Evolutionary conservation across 1,140 invertebrate genomes (phyloP), one percentile per base, ranked within the genome.

Genomic region (Tetramorium alpestre): DNA sequence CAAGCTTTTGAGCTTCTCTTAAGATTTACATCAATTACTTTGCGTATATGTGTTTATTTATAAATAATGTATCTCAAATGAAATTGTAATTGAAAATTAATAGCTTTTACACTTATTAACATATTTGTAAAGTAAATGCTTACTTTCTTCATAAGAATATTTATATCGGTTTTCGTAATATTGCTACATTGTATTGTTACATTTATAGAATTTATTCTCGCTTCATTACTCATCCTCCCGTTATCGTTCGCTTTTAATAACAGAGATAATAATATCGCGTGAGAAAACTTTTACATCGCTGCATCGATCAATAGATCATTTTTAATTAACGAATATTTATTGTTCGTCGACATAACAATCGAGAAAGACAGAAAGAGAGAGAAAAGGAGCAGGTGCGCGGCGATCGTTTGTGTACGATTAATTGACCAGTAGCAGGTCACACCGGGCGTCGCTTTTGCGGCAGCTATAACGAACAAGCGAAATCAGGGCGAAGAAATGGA

Each of bases 361-460:
- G 77, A 84, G 70, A 70, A 28, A 73, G 60, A 58, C 10, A 69
- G 41, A 69, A 8, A 41, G 38, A 69, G 11, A 67, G 64, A 22
- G n/a, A 67, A n/a, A 44, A 47, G 69, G 22, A 38, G 62, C 76
- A 77, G 70, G 75, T 82, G 81, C 75, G 22, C 54, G 58, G 65
- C 60, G 76, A 87, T 33, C 80, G 54, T 86, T 49, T 87, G 81
- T 81, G 76, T 72, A 77, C 87, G 86, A 92, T 91, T 89, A 92
- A 90, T 92, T 87, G 88, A 75, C 75, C 72, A 76, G 56, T 58
- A 73, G 51, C 64, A 51, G 25, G 65, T 78, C 51, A 56, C 76
- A 56, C 51, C 25, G 69, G 64, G 60, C 58, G 33, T 76, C 47
- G 58, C 47, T 73, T 77, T 67, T 69, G 58, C 6, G 28, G 65